These are phyloP conservation scores for Natator depressus DNA, from an alignment of 2,113 vertebrate species.

Conservation along the genomic window DNA sequence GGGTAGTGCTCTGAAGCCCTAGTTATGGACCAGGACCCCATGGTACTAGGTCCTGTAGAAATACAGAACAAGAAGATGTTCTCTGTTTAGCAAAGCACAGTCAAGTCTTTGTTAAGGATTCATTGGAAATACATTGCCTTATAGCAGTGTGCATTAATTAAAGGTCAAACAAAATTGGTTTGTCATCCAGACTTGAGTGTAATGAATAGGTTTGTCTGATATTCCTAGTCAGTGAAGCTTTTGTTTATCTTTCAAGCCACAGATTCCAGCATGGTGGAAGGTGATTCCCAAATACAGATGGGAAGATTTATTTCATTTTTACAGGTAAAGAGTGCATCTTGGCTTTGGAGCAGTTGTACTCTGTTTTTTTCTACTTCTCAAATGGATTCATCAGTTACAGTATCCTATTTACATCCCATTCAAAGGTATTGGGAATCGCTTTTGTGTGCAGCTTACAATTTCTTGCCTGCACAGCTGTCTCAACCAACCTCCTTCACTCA, in stretches of 20 bases:
- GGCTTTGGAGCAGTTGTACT: not conserved
- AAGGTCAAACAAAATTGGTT: not conserved
- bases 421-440: not conserved
- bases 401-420: not conserved
- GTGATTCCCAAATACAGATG: conserved; percentile 97
- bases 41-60: not conserved
- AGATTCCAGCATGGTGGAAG: conserved; percentile 92
- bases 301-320: conserved; percentile 98
- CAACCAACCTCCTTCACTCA: rapidly evolving
- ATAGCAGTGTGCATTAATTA: not conserved
- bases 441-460: not conserved
- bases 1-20: not conserved
- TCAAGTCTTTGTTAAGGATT: not conserved
- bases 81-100: not conserved
- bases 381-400: not conserved
- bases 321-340: conserved; percentile 82
- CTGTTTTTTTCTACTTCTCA: not conserved
- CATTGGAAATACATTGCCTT: not conserved
- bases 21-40: not conserved
- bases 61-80: not conserved
- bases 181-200: not conserved
- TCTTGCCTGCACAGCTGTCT: conserved; percentile 19
- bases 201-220: not conserved
- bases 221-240: conserved; percentile 29
- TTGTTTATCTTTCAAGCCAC: conserved; percentile 82